Percentiles rank a stretch among this genome's conserved stretches.
These are phyloP conservation scores for Delia radicum DNA, from an alignment of 1,140 invertebrate genomes.

Conservation along the genomic window DNA sequence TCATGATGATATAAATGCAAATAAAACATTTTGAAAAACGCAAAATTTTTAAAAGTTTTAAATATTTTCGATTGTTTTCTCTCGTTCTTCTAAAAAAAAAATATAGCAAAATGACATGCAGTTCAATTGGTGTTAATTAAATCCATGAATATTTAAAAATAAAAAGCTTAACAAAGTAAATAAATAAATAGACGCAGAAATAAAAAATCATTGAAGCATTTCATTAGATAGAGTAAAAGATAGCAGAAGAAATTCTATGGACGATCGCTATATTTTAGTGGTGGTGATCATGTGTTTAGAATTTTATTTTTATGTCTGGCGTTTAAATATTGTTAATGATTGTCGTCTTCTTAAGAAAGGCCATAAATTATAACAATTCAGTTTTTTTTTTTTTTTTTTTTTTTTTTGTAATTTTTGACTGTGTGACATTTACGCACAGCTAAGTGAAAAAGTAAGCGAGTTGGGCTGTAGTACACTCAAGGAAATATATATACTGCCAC, in stretches of 20 bases:
- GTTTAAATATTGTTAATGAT: background rate
- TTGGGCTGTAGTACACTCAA: background rate
- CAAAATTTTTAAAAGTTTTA: background rate
- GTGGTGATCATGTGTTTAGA: background rate
- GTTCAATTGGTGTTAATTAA: slow-evolving; percentile 19
- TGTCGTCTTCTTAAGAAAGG: background rate
- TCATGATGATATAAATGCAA: background rate
- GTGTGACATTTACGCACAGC: background rate
- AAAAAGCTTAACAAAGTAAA: background rate
- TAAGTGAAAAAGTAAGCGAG: background rate
- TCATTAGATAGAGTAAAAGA: background rate
- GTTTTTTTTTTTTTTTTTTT: too few relatives aligned
- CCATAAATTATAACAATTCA: background rate
- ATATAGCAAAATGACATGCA: slow-evolving; percentile 21
- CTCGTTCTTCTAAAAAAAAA: background rate
- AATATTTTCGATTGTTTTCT: background rate
- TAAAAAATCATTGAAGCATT: slow-evolving; percentile 3
- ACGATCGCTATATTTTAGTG: background rate
- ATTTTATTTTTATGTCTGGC: background rate
- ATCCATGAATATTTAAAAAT: background rate
- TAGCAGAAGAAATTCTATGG: background rate
- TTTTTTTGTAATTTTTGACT: background rate
- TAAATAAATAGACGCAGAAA: background rate
- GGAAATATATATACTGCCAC: too few relatives aligned
- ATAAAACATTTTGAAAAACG: background rate